A percentile compares a stretch with the other conserved stretches of the same genome.
These are phyloP conservation scores for Pyrocoelia pectoralis DNA, from an alignment of 2,888 invertebrate genomes.

Conservation along the genomic window DNA sequence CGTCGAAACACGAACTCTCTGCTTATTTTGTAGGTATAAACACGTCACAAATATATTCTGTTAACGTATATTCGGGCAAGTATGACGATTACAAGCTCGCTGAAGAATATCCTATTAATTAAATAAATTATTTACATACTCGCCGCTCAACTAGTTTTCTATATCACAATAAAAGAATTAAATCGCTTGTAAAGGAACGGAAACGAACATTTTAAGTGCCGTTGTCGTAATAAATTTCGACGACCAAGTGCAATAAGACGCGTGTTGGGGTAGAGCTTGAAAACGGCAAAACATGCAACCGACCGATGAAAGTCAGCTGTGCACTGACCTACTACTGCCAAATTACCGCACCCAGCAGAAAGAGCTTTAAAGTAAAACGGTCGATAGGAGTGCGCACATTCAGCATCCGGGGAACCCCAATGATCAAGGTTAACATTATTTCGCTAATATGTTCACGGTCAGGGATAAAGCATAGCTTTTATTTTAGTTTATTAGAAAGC, in stretches of 20 bases:
- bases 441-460: neutral
- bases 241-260: neutral
- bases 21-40: no score
- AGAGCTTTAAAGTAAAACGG: slow-evolving; percentile 30
- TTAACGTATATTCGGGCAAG: no score
- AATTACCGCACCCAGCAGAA: slow-evolving; percentile 38
- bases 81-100: no score
- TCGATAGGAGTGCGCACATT: slow-evolving; percentile 48
- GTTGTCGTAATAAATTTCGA: neutral
- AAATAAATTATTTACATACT: no score
- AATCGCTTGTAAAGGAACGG: no score
- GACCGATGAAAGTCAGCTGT: slow-evolving; percentile 40
- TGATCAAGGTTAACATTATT: slow-evolving; percentile 44
- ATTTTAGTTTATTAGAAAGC: neutral
- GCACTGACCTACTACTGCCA: slow-evolving; percentile 49
- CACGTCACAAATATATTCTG: no score
- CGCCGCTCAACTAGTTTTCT: no score
- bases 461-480: neutral
- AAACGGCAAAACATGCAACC: slow-evolving; percentile 34
- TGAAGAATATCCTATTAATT: no score
- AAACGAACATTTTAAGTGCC: no score
- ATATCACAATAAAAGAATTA: no score
- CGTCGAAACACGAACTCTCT: no score
- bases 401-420: slow-evolving; percentile 38
- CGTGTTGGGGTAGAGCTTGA: slow-evolving; percentile 24